A percentile compares a stretch with the other conserved stretches of the same genome.
Evolutionary conservation across 2,797 vertebrate genomes (phyloP).

Genomic region (Geotrypetes seraphini): DNA sequence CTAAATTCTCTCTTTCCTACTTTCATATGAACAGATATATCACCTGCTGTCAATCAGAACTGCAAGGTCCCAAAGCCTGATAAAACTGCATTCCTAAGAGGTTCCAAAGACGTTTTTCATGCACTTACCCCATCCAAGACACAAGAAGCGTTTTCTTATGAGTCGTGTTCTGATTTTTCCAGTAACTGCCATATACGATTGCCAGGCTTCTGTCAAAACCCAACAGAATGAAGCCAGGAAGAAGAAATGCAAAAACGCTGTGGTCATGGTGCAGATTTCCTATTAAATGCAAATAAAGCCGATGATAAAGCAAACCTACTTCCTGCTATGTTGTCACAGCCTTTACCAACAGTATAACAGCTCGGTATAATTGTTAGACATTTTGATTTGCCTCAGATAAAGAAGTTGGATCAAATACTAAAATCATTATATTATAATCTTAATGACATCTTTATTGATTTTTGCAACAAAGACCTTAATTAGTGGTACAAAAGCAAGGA

Average conservation of each 20-base stretch:
- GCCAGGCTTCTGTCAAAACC: slow-evolving; percentile 98
- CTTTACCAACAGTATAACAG: slow-evolving; percentile 10
- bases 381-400: slow-evolving; percentile 1
- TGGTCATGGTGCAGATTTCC: slow-evolving; percentile 94
- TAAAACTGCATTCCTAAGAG: too few relatives aligned
- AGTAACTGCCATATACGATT: slow-evolving; percentile 98
- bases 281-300: slow-evolving; percentile 42
- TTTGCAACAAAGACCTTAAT: too few relatives aligned
- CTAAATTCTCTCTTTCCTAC: slow-evolving; percentile 5
- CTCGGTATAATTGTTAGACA: background rate
- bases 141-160: slow-evolving; percentile 95
- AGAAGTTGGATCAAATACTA: slow-evolving; percentile 6
- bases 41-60: too few relatives aligned
- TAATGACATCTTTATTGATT: too few relatives aligned
- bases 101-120: too few relatives aligned
- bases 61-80: too few relatives aligned
- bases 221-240: slow-evolving; percentile 98
- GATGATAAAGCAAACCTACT: slow-evolving; percentile 12
- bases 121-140: slow-evolving; percentile 95
- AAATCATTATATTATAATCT: too few relatives aligned
- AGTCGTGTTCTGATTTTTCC: slow-evolving; percentile 96
- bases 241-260: slow-evolving; percentile 97
- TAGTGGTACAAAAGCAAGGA: too few relatives aligned
- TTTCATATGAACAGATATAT: too few relatives aligned
- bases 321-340: slow-evolving; percentile 15